A percentile compares a stretch with the other conserved stretches of the same genome.
Conservation (phyloP, 2,797 vertebrate genomes). For the Hydrolagus colliei region DNA sequence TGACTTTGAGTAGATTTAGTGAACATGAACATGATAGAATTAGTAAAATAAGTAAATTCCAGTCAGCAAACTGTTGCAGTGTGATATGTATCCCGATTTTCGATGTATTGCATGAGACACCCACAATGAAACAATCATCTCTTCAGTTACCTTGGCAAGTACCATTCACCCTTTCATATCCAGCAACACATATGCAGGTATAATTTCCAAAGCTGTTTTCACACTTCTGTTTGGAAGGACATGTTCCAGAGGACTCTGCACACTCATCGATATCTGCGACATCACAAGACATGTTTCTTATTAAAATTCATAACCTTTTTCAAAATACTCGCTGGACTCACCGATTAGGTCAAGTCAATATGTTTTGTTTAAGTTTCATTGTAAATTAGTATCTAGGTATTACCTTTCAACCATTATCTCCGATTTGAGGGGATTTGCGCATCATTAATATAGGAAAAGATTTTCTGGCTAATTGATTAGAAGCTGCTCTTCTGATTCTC, state of each 20-base stretch:
- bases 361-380: too few species aligned
- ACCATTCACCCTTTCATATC: neutral
- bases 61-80: neutral
- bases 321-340: too few species aligned
- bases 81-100: too few species aligned
- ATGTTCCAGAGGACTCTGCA: neutral
- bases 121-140: neutral
- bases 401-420: too few species aligned
- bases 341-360: too few species aligned
- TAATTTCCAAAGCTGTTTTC: slow-evolving; percentile 14
- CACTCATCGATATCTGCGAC: slow-evolving; percentile 25
- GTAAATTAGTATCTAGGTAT: too few species aligned
- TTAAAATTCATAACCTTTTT: neutral
- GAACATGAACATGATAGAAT: neutral
- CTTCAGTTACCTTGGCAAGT: neutral
- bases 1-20: neutral
- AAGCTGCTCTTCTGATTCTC: too few species aligned
- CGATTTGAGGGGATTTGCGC: too few species aligned
- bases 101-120: too few species aligned
- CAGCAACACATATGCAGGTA: neutral
- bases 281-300: neutral
- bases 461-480: too few species aligned
- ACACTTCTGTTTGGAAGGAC: neutral
- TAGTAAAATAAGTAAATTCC: neutral
- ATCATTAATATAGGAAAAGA: too few species aligned